Conservation (phyloP, 2,888 invertebrate genomes). For the Eucera pruinosa region DNA sequence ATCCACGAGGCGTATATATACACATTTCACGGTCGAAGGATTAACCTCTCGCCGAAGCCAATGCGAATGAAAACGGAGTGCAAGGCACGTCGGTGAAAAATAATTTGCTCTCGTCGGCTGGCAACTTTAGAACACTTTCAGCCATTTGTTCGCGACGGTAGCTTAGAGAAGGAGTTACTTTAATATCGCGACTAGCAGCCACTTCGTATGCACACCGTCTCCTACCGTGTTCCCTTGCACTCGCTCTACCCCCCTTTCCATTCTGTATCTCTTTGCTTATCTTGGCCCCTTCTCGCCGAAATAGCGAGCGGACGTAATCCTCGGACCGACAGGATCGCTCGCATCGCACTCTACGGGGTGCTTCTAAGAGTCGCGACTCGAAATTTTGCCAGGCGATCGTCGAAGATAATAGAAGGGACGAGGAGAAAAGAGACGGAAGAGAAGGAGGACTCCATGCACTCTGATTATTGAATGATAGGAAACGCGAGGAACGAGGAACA, state of each 20-base stretch:
- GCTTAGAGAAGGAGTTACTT: conserved; percentile 67
- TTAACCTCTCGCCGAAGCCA: no score
- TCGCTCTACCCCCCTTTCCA: conserved; percentile 24
- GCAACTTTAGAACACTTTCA: conserved; percentile 48
- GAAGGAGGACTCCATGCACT: conserved; percentile 13
- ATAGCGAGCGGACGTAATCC: conserved; percentile 59
- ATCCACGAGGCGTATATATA: no score
- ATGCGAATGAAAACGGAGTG: not conserved
- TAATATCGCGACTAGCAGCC: conserved; percentile 74
- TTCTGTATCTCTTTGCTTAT: conserved; percentile 39
- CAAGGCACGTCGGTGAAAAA: conserved; percentile 37
- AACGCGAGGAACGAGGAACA: not conserved
- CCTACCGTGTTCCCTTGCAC: conserved; percentile 54
- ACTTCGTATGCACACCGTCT: conserved; percentile 75
- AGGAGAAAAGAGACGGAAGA: not conserved
- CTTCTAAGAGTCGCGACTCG: conserved; percentile 44
- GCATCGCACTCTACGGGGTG: conserved; percentile 42
- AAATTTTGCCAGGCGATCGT: conserved; percentile 49
- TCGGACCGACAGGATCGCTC: conserved; percentile 51
- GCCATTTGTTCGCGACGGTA: conserved; percentile 66
- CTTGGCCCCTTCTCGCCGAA: conserved; percentile 34
- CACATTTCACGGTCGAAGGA: no score
- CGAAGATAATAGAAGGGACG: conserved; percentile 48
- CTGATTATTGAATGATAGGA: conserved; percentile 7
- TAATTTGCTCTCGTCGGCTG: conserved; percentile 20